Base-by-base conservation (phyloP, 2,888 invertebrate genomes). In the Zaprionus bogoriensis region DNA sequence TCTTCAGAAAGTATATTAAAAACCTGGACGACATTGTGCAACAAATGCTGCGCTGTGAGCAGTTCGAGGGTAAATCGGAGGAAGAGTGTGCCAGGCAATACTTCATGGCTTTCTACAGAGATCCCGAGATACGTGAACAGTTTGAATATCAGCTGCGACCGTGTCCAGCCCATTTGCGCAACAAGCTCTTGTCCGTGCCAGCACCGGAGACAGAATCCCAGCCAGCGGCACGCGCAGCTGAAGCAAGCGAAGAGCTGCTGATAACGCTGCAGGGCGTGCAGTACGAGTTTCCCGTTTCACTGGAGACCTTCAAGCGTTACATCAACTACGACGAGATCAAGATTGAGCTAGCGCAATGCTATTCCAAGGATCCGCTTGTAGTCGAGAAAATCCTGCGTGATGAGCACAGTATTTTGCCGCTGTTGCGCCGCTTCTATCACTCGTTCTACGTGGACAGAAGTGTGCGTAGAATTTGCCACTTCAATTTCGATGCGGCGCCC, bases 261-360 rank as follows among this genome's bases (percentile, higher is more conserved):
- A 52, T 64, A 17, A 6, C 42, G 2, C 0, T 72, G 2, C 2
- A 12, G 0, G 59, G 32, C 14, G 46, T 27, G 2, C 12, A 6
- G 0, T 74, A 74, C 25, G 60, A 52, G 14, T 74, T 62, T 60
- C 76, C 76, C 0, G 77, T 77, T 12, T 46, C 74, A n/a, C 10
- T 69, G 10, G 23, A 54, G 4, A 61, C 57, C 1, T 77, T 77
- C 1, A 17, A 41, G 0, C 48, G 41, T 2, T 77, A 10, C 14
- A 62, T 77, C 3, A 69, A 64, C 44, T 64, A 57, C 6, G 63
- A 66, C 0, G 20, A 44, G 1, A 3, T 76, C 1, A 23, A 45
- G 0, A 4, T 20, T 2, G 30, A 62, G 14, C 32, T 76, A 1
- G 52, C 22, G 1, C 25, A 45, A 10, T 9, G 2, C 4, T 42